Evolutionary conservation across 2,797 vertebrate genomes (phyloP), one percentile per base, ranked within the genome.

Genomic region (Alauda arvensis): DNA sequence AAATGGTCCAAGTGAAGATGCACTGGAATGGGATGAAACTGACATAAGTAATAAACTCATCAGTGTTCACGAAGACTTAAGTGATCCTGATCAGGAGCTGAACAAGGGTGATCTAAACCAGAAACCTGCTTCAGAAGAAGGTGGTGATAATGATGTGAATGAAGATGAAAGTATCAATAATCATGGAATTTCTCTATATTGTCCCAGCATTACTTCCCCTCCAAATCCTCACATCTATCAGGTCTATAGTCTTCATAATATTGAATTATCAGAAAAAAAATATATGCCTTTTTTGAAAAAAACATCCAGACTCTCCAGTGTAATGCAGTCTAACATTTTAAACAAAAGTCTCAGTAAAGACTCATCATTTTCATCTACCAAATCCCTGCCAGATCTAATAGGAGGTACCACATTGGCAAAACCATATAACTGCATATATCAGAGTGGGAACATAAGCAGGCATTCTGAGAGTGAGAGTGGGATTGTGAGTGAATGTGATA

Each of bases 11-110:
- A 96, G 84, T 28, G 99, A 99, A 68, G 99, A 99, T 93, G 99
- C 98, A 37, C 97, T 99, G 94, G 99, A 99, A 94, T 99, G 99
- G 99, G 99, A 99, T 88, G 99, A 99, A 93, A 99, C 97, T 9
- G 99, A 99, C 72, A 99, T 99, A 94, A 97, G 96, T 92, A 97
- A 97, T 88, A 97, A 97, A 60, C 86, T 98, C 96, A 98, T 98
- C 89, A 98, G 98, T 95, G 90, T 97, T 81, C 94, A 97, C 40
- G 96, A 97, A 93, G 97, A 98, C 62, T 94, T 97, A 86, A 91
- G 78, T 74, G 97, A 98, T 62, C 96, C 93, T 59, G 96, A 95
- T 86, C 95, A 96, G 84, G 95, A 91, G 49, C 75, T 91, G 51
- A 96, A 94, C 65, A 93, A 94, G 43, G 37, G 77, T 5, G 95